Percentiles rank a stretch among this genome's conserved stretches.
Evolutionary conservation across 2,797 vertebrate species (phyloP).

Genomic region (Odontamblyopus rebecca): DNA sequence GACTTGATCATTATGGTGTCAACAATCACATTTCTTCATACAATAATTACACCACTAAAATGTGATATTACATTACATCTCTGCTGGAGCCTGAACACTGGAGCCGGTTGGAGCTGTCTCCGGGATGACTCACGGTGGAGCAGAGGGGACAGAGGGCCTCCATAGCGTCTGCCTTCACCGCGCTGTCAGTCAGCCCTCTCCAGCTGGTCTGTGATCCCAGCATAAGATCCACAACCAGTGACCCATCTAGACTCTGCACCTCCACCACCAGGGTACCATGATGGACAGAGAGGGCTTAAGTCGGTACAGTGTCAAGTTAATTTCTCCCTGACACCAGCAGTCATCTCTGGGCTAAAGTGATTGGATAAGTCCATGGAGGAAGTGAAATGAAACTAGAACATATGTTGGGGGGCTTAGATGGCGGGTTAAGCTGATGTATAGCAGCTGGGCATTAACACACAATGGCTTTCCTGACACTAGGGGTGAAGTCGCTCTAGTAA

Average conservation of each 20-base stretch:
- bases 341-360: conserved; percentile 47
- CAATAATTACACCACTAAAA: not conserved
- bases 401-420: conserved; percentile 45
- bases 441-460: conserved; percentile 29
- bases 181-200: conserved; percentile 50
- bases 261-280: conserved; percentile 28
- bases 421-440: conserved; percentile 22
- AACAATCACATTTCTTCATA: not conserved
- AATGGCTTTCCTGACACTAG: conserved; percentile 10
- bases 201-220: conserved; percentile 50
- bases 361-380: conserved; percentile 42
- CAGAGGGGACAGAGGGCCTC: conserved; percentile 37
- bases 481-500: not conserved
- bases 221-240: conserved; percentile 32
- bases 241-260: conserved; percentile 29
- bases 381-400: conserved; percentile 45
- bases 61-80: not conserved
- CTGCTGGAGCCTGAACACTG: conserved; percentile 24
- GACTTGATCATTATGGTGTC: not conserved
- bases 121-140: conserved; percentile 37
- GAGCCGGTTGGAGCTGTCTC: conserved; percentile 15
- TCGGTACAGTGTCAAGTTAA: conserved; percentile 49
- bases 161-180: conserved; percentile 38
- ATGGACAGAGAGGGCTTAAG: conserved; percentile 45
- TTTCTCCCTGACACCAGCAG: conserved; percentile 48